Conservation (phyloP, 1,140 invertebrate genomes). For the Drosophila triauraria region DNA sequence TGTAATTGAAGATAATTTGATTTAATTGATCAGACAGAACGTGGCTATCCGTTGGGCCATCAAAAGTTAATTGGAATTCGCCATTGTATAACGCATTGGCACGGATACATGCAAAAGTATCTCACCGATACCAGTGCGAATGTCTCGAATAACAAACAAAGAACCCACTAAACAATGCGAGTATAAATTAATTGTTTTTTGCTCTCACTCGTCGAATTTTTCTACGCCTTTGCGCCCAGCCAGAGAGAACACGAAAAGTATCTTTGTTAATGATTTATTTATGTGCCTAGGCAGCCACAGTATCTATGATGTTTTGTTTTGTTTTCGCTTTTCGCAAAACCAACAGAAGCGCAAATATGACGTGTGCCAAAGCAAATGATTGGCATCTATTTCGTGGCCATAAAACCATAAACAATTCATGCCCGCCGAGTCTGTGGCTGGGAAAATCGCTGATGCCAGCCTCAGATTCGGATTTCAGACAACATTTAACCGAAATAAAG, state of each 20-base stretch:
- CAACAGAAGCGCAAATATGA: conserved; percentile 51
- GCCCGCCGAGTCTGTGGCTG: conserved; percentile 2
- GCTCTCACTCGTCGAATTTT: conserved; percentile 22
- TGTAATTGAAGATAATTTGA: conserved; percentile 47
- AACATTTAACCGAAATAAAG: conserved; percentile 3
- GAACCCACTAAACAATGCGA: conserved; percentile 39
- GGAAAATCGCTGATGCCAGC: conserved; percentile 10
- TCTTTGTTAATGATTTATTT: conserved; percentile 61
- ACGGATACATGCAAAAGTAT: conserved; percentile 20
- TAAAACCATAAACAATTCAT: conserved; percentile 19
- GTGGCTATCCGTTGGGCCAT: conserved; percentile 1
- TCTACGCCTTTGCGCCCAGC: conserved; percentile 11
- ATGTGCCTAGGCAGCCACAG: conserved; percentile 6
- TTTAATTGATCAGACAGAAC: conserved; percentile 46
- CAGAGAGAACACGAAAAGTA: conserved; percentile 53
- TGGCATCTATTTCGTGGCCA: conserved; percentile 39
- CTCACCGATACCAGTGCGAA: conserved; percentile 32
- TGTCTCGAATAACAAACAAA: conserved; percentile 43
- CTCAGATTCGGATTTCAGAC: not conserved
- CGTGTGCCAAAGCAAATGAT: conserved; percentile 52
- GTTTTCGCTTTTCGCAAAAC: conserved; percentile 33
- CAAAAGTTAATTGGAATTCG: conserved; percentile 49
- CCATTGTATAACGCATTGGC: conserved; percentile 11
- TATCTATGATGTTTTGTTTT: conserved; percentile 41
- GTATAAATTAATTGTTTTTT: conserved; percentile 59